Conservation (phyloP, 2,797 vertebrate genomes). For the Xiphorhynchus erythropygius region DNA sequence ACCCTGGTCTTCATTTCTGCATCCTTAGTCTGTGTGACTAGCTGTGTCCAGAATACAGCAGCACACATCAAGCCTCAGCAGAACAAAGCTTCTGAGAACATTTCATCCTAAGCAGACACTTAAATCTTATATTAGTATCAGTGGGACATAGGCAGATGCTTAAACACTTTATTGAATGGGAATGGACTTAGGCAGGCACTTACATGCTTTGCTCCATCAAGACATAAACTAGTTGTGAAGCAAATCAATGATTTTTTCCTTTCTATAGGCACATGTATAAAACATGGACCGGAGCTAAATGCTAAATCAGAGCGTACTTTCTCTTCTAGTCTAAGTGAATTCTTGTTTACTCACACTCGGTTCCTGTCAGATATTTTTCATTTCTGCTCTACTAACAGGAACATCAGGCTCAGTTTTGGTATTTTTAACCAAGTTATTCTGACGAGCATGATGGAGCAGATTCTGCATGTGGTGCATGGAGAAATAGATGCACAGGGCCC, state of each 20-base stretch:
- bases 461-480: neutral
- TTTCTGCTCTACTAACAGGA: neutral
- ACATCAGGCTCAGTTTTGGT: neutral
- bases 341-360: neutral
- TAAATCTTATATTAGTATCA: neutral
- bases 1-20: neutral
- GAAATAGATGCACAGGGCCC: neutral
- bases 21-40: neutral
- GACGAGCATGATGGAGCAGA: neutral
- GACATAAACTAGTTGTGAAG: slow-evolving; percentile 28
- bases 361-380: neutral
- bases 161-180: slow-evolving; percentile 25
- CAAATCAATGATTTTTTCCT: slow-evolving; percentile 23
- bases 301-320: neutral
- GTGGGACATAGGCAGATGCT: neutral
- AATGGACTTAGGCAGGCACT: slow-evolving; percentile 5
- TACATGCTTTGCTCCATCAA: neutral
- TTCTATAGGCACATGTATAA: slow-evolving; percentile 24
- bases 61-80: neutral
- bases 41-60: neutral
- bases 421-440: neutral
- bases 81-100: neutral
- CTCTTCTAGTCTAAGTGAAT: neutral
- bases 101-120: neutral
- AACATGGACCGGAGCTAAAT: neutral